Conservation (phyloP, 1,140 invertebrate genomes). For the Tenebrio molitor region DNA sequence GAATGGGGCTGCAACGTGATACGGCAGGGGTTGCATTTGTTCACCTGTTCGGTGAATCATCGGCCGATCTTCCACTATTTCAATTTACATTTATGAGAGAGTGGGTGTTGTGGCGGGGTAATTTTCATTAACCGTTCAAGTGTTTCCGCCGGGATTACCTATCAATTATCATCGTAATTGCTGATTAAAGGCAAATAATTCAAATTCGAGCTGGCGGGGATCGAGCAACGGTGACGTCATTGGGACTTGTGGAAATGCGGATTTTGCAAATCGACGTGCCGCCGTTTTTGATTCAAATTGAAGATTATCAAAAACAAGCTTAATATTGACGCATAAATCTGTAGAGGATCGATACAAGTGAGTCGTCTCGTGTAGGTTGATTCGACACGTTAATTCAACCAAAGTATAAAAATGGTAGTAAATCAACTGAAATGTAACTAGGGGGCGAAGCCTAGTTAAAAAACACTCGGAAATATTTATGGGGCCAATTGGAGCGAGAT, state of each 20-base stretch:
- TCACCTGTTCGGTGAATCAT: conserved; percentile 37
- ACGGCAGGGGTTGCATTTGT: conserved; percentile 9
- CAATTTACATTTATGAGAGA: conserved; percentile 30
- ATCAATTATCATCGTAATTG: conserved; percentile 33
- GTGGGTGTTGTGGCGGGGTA: conserved; percentile 9
- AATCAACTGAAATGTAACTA: too few relatives aligned
- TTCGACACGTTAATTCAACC: too few relatives aligned
- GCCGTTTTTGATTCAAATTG: conserved; percentile 13
- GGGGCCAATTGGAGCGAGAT: too few relatives aligned
- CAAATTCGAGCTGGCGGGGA: conserved; percentile 9
- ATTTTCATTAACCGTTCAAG: conserved; percentile 33
- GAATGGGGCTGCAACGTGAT: conserved; percentile 6
- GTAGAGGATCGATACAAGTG: too few relatives aligned
- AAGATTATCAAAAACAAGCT: conserved; percentile 22
- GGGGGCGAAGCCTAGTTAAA: too few relatives aligned
- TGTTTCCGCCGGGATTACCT: conserved; percentile 30
- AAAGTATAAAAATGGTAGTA: too few relatives aligned
- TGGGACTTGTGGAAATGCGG: conserved; percentile 8
- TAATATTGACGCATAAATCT: too few relatives aligned
- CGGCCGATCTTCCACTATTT: conserved; percentile 9
- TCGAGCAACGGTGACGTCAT: conserved; percentile 16
- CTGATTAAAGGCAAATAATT: conserved; percentile 38
- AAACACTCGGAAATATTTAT: too few relatives aligned
- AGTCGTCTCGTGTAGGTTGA: too few relatives aligned
- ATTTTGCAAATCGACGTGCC: conserved; percentile 1